Percentiles rank a stretch among this genome's conserved stretches.
phyloP scores from a whole-genome alignment of 1,140 invertebrate genomes.

The Neoseiulus cucumeris region DNA sequence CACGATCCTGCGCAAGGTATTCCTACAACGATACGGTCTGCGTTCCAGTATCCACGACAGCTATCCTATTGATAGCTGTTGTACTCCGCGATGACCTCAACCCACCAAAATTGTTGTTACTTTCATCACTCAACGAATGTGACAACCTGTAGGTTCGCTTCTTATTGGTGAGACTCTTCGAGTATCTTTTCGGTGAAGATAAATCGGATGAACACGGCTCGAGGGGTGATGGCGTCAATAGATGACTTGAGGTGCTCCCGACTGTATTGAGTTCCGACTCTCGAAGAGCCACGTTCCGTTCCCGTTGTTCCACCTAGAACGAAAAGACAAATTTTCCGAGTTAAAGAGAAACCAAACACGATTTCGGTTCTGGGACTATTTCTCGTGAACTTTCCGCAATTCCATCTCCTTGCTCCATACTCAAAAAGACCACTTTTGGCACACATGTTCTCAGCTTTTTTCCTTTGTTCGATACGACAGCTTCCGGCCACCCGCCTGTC shows the following conservation, averaged over 20 bases:
- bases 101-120: background rate
- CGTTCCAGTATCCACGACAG: background rate
- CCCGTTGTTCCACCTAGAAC: background rate
- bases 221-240: background rate
- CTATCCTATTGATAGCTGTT: background rate
- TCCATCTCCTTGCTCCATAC: too few species aligned
- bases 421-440: too few species aligned
- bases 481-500: too few species aligned
- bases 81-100: background rate
- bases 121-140: slow-evolving; percentile 11
- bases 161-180: slow-evolving; percentile 16
- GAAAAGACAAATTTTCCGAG: background rate
- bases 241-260: background rate
- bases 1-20: too few species aligned
- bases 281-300: background rate
- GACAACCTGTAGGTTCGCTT: slow-evolving; percentile 8
- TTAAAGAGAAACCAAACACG: background rate
- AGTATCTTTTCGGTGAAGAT: background rate
- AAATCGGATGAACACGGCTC: background rate
- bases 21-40: background rate
- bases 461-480: too few species aligned
- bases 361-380: too few species aligned
- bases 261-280: background rate
- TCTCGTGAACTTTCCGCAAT: too few species aligned
- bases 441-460: too few species aligned